Percentiles rank a stretch among this genome's conserved stretches.
Evolutionary conservation across 2,888 invertebrate genomes (phyloP).

Genomic region (Abrostola triplasia): DNA sequence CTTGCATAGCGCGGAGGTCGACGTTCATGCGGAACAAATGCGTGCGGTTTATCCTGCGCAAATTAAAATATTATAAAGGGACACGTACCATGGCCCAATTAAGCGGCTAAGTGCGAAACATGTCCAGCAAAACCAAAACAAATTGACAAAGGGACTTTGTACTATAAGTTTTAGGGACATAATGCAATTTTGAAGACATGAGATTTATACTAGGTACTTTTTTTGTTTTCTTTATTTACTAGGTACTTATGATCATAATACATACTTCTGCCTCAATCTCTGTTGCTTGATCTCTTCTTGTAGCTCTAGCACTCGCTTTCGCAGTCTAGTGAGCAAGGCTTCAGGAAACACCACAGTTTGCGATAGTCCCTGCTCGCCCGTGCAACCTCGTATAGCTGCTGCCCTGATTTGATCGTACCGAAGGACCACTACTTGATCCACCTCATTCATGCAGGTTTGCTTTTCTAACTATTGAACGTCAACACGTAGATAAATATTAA

Average conservation of each 20-base stretch:
- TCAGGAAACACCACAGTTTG: slow-evolving; percentile 90
- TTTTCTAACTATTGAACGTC: slow-evolving; percentile 89
- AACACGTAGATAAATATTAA: not conserved
- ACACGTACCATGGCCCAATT: too few relatives aligned
- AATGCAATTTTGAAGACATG: too few relatives aligned
- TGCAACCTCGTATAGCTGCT: slow-evolving; percentile 78
- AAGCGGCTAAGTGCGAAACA: too few relatives aligned
- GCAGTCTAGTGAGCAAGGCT: slow-evolving; percentile 86
- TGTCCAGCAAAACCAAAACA: too few relatives aligned
- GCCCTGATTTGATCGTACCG: slow-evolving; percentile 91
- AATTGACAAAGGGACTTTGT: too few relatives aligned
- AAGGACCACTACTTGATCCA: slow-evolving; percentile 91
- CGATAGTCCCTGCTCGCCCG: slow-evolving; percentile 75
- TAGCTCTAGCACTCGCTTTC: slow-evolving; percentile 90
- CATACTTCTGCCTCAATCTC: slow-evolving; percentile 89
- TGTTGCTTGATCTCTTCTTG: slow-evolving; percentile 90
- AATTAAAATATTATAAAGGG: not conserved
- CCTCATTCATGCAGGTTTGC: slow-evolving; percentile 93
- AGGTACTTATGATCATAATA: not conserved
- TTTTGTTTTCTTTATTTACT: too few relatives aligned
- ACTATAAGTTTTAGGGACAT: too few relatives aligned
- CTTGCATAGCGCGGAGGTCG: slow-evolving; percentile 91
- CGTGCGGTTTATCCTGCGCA: slow-evolving; percentile 89
- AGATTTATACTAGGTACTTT: too few relatives aligned
- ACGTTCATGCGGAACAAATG: slow-evolving; percentile 92